These are phyloP conservation scores for Chinchilla lanigera DNA, from an alignment of 2,113 vertebrate genomes.

Conservation along the genomic window DNA sequence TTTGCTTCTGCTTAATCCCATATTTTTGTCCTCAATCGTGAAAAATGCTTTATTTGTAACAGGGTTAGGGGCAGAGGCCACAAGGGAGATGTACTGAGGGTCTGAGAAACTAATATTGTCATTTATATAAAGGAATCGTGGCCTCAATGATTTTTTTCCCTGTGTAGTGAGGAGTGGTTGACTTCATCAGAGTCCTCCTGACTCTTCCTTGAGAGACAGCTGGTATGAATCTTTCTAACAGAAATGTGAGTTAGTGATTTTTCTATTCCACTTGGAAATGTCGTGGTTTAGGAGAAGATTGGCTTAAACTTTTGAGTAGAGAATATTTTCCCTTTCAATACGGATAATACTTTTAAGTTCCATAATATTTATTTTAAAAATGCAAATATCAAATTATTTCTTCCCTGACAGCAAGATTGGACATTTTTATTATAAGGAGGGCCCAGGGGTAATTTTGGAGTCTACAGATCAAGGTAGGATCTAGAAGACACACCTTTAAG, in stretches of 20 bases:
- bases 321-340: not conserved
- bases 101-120: not conserved
- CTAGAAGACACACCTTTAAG: not conserved
- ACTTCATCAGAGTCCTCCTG: not conserved
- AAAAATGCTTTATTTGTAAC: not conserved
- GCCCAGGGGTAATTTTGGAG: not conserved
- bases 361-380: conserved; percentile 18
- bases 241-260: not conserved
- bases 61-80: not conserved
- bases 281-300: not conserved
- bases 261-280: not conserved
- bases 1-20: not conserved
- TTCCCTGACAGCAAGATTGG: not conserved
- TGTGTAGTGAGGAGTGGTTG: not conserved
- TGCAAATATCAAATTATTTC: not conserved
- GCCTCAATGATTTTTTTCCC: not conserved
- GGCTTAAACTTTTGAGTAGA: not conserved
- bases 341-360: not conserved
- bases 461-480: not conserved
- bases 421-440: not conserved
- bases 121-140: not conserved
- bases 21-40: not conserved
- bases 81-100: not conserved
- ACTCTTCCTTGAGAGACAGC: not conserved
- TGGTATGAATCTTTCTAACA: not conserved